Evolutionary conservation across 2,888 invertebrate genomes (phyloP), one percentile per base, ranked within the genome.

Genomic region (Phyllotreta striolata): DNA sequence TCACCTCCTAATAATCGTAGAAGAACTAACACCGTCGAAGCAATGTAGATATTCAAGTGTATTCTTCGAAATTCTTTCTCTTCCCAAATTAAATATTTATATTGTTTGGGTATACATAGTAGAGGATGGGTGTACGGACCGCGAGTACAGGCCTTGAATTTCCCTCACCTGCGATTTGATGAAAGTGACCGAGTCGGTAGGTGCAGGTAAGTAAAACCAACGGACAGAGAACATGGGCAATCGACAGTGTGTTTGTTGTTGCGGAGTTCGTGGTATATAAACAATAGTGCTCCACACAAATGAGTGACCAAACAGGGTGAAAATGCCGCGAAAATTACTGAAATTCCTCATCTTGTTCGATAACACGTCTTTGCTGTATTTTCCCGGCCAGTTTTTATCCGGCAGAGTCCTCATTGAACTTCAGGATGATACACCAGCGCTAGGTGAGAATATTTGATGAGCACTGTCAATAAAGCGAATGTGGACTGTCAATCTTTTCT

Each of bases 311-410:
- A 61, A 54, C 51, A 39, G 55, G 51, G 49, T 49, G 24, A 74
- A 72, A 66, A 93, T 93, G 93, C 91, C 93, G 73, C 87, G 93
- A 75, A 96, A 96, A 84, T 84, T 96, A 74, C 86, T 94, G 70
- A 96, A 96, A 84, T 96, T 96, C 83, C 85, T 96, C 66, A 95
- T 96, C 76, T 87, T 96, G 69, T 95, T 96, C 83, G 96, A 96
- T 83, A 96, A 96, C 80, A 93, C 95, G 51, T 95, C 94, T 74
- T 83, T 96, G 69, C 83, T 96, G 64, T 96, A 96, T 82, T 96
- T 96, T 80, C 96, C 96, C 66, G 96, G 96, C 5, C 95, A 95
- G 82, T 96, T 96, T 82, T 84, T 96, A 70, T 94, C 94, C 59
- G 96, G 96, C 43, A 88, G 95, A 78, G 95, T 96, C 62, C 87